Percentiles rank a stretch among this genome's conserved stretches.
Conservation (phyloP, 2,113 vertebrate genomes). For the Cervus canadensis region DNA sequence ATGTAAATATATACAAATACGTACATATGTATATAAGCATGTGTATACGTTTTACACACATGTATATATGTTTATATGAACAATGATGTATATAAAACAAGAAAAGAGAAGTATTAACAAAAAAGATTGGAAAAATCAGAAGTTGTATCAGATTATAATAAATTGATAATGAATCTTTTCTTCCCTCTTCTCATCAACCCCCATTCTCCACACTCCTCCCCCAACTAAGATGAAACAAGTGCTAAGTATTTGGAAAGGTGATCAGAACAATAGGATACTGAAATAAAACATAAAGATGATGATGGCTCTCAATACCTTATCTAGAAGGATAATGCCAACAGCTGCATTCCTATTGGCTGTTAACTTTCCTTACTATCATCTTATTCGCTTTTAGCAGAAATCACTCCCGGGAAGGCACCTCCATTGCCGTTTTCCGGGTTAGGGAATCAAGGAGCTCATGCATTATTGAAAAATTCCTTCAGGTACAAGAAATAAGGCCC, state of each 20-base stretch:
- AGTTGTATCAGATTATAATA: not conserved
- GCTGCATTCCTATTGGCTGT: rapidly evolving
- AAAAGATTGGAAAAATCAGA: not conserved
- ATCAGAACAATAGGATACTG: not conserved
- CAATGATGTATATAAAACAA: not conserved
- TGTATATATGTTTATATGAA: not conserved
- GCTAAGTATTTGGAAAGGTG: not conserved
- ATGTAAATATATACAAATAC: not conserved
- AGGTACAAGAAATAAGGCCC: not conserved
- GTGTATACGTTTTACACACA: not conserved
- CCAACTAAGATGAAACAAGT: not conserved
- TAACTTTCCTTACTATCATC: not conserved
- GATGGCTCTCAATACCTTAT: not conserved
- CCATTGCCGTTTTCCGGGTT: not conserved
- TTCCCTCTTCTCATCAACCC: not conserved
- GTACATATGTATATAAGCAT: not conserved
- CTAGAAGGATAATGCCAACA: not conserved
- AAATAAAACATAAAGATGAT: not conserved
- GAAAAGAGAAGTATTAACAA: not conserved
- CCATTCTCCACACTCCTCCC: not conserved
- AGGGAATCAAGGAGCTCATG: not conserved
- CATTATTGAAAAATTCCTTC: not conserved
- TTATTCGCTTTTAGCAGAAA: not conserved
- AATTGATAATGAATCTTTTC: not conserved
- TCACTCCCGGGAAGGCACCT: not conserved